Evolutionary conservation across 1,140 invertebrate genomes (phyloP).

Genomic region (Harlomillsia oculata): DNA sequence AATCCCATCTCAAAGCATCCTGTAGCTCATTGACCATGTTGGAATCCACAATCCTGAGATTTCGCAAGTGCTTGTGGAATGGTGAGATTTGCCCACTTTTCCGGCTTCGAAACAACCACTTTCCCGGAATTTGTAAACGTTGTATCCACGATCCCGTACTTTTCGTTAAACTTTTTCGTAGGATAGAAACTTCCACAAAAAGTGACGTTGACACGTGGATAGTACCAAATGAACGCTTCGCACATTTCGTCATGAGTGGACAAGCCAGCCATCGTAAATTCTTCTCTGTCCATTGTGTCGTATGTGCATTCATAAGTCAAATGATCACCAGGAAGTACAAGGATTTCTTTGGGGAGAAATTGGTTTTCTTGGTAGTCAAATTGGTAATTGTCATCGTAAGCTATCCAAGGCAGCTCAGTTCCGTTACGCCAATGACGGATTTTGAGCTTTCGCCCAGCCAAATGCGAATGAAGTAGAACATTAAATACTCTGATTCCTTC

Average conservation of each 20-base stretch:
- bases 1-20: too few relatives aligned
- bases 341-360: conserved; percentile 2
- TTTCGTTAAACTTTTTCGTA: not conserved
- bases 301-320: conserved; percentile 57
- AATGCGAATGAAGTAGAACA: conserved; percentile 9
- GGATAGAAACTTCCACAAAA: conserved; percentile 7
- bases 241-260: conserved; percentile 98
- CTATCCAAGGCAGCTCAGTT: conserved; percentile 53
- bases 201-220: not conserved
- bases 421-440: conserved; percentile 53
- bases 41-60: too few relatives aligned
- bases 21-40: too few relatives aligned
- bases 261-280: conserved; percentile 83
- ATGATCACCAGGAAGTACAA: conserved; percentile 19
- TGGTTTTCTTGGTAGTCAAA: conserved; percentile 49
- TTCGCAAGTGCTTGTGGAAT: too few relatives aligned
- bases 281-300: conserved; percentile 54
- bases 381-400: conserved; percentile 55
- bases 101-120: too few relatives aligned
- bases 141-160: conserved; percentile 7
- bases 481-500: conserved; percentile 13
- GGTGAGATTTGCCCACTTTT: too few relatives aligned
- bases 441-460: conserved; percentile 50
- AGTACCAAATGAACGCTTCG: conserved; percentile 11
- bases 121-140: too few relatives aligned